Percentiles rank a stretch among this genome's conserved stretches.
Evolutionary conservation across 2,888 invertebrate genomes (phyloP).

Genomic region (Embidobia sp.): DNA sequence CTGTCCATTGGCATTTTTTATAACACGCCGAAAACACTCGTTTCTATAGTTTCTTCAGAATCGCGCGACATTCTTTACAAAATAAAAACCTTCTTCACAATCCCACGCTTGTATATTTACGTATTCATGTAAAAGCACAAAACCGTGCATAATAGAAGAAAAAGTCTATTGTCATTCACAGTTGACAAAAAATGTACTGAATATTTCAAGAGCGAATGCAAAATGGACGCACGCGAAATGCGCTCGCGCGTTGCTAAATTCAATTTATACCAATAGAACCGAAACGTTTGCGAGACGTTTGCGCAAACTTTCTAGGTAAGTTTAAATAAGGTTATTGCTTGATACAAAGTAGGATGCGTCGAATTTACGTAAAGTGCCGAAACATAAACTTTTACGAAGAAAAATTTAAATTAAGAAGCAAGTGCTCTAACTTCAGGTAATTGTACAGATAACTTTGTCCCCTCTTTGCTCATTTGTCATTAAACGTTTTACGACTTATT

Average conservation of each 20-base stretch:
- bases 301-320: slow-evolving; percentile 10
- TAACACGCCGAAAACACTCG: slow-evolving; percentile 5
- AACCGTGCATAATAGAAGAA: slow-evolving; percentile 33
- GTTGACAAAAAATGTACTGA: slow-evolving; percentile 39
- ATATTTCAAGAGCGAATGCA: slow-evolving; percentile 26
- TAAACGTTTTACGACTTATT: neutral
- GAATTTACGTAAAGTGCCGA: neutral
- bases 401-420: neutral
- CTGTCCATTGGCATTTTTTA: slow-evolving; percentile 30
- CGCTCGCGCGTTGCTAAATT: slow-evolving; percentile 18
- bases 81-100: slow-evolving; percentile 30
- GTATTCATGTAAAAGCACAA: slow-evolving; percentile 35
- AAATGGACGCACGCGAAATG: slow-evolving; percentile 30
- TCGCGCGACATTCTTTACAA: slow-evolving; percentile 23
- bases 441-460: neutral
- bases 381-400: neutral
- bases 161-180: slow-evolving; percentile 40
- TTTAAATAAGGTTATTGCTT: slow-evolving; percentile 27
- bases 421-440: neutral
- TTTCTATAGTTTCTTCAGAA: neutral
- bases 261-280: slow-evolving; percentile 13
- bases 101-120: slow-evolving; percentile 19
- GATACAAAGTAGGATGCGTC: slow-evolving; percentile 1
- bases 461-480: neutral
- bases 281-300: slow-evolving; percentile 28